A percentile compares a stretch with the other conserved stretches of the same genome.
Conservation (phyloP, 2,113 vertebrate genomes). For the Phycodurus eques region DNA sequence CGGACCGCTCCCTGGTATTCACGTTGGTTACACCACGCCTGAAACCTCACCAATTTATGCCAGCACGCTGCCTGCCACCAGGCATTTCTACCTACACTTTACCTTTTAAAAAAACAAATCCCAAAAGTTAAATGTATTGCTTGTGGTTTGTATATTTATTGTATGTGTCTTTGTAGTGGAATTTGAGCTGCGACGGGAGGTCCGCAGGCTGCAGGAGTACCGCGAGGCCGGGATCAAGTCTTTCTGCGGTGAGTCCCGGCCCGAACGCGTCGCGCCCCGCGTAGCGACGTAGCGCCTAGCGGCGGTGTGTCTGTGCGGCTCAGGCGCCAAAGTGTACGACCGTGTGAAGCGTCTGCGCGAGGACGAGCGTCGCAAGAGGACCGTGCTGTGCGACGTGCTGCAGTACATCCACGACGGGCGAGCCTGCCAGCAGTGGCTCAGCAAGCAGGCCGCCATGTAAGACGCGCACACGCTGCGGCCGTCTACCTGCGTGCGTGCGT, state of each 20-base stretch:
- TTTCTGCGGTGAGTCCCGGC: conserved; percentile 88
- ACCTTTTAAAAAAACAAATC: no score
- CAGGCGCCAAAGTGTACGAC: conserved; percentile 92
- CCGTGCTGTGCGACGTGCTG: conserved; percentile 90
- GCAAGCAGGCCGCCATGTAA: conserved; percentile 94
- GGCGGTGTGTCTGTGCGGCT: not conserved
- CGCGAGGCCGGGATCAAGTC: conserved; percentile 90
- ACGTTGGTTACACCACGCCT: no score
- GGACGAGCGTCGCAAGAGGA: conserved; percentile 89
- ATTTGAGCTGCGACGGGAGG: conserved; percentile 93
- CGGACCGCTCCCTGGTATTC: no score
- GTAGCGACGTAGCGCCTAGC: no score
- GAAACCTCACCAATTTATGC: no score
- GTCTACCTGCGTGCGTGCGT: not conserved
- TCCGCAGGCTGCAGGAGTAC: conserved; percentile 91
- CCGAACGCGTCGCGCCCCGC: no score
- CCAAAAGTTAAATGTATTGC: no score
- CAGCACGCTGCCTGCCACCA: no score
- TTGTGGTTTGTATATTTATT: not conserved
- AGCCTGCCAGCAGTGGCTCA: conserved; percentile 97
- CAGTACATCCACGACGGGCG: conserved; percentile 95
- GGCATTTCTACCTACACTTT: no score
- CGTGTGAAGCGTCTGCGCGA: conserved; percentile 84
- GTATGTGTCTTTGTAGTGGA: conserved; percentile 79
- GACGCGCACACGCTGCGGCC: not conserved